These are phyloP conservation scores for Scyliorhinus canicula DNA, from an alignment of 2,797 vertebrate genomes.

Conservation along the genomic window DNA sequence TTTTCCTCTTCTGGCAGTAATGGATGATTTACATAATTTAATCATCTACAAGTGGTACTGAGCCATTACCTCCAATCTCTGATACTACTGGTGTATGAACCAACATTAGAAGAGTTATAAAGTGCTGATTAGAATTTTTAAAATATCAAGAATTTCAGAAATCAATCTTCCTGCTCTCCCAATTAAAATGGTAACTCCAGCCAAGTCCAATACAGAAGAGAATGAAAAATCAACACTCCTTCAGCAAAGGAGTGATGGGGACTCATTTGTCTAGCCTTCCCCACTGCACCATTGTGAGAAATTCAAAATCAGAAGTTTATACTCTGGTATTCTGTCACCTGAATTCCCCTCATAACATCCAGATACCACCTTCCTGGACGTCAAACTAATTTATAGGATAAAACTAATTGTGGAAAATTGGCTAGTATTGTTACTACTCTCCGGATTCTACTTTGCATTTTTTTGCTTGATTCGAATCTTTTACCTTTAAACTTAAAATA, in stretches of 20 bases:
- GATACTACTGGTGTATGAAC: neutral
- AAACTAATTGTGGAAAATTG: neutral
- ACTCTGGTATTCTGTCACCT: neutral
- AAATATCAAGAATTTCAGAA: neutral
- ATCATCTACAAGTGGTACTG: neutral
- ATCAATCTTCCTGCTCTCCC: neutral
- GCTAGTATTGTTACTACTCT: neutral
- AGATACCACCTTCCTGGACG: neutral
- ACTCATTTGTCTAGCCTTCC: neutral
- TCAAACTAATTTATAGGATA: neutral
- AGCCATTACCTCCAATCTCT: neutral
- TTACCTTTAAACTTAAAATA: neutral
- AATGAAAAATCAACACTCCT: neutral
- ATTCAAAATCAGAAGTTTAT: neutral
- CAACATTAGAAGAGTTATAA: neutral
- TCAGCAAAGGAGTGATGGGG: neutral
- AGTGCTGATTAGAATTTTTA: constrained; percentile 19
- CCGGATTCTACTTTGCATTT: neutral
- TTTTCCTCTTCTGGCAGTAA: neutral
- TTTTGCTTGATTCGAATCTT: neutral
- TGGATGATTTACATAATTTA: constrained; percentile 26
- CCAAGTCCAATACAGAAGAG: neutral
- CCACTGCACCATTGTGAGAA: neutral
- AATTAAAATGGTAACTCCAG: neutral
- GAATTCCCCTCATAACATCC: neutral